These are phyloP conservation scores for Sthenelais limicola DNA, from an alignment of 2,888 invertebrate genomes.

Conservation along the genomic window DNA sequence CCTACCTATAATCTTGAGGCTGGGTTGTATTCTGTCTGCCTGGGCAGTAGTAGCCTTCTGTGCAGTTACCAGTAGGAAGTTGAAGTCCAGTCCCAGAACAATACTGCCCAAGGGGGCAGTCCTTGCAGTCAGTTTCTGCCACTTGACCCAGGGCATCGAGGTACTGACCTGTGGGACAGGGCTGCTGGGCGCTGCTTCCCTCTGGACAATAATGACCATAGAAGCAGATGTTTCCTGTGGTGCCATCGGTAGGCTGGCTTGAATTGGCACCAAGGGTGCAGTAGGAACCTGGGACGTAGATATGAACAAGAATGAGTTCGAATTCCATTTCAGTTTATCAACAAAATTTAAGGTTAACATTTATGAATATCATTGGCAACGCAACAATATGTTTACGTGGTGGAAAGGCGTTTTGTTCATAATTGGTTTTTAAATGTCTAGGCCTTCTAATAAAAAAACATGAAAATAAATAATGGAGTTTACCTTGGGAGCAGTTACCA, in stretches of 20 bases:
- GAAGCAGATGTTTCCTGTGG: slow-evolving; percentile 65
- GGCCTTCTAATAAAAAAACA: no score
- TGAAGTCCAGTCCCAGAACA: slow-evolving; percentile 62
- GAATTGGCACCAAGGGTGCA: slow-evolving; percentile 61
- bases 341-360: neutral
- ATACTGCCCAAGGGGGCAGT: slow-evolving; percentile 53
- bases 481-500: slow-evolving; percentile 66
- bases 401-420: no score
- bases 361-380: neutral
- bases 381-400: no score
- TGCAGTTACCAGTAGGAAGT: slow-evolving; percentile 61
- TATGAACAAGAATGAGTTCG: neutral
- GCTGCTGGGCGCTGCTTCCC: slow-evolving; percentile 52
- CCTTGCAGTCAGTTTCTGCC: slow-evolving; percentile 59
- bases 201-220: slow-evolving; percentile 66
- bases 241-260: slow-evolving; percentile 58
- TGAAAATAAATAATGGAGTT: no score
- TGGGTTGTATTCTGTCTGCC: slow-evolving; percentile 63
- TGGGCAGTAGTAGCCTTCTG: slow-evolving; percentile 68
- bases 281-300: slow-evolving; percentile 68
- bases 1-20: slow-evolving; percentile 61
- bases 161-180: slow-evolving; percentile 59
- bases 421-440: no score
- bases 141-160: slow-evolving; percentile 61
- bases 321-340: neutral